A percentile compares a stretch with the other conserved stretches of the same genome.
Conservation (phyloP, 2,113 vertebrate genomes). For the Murina feae region DNA sequence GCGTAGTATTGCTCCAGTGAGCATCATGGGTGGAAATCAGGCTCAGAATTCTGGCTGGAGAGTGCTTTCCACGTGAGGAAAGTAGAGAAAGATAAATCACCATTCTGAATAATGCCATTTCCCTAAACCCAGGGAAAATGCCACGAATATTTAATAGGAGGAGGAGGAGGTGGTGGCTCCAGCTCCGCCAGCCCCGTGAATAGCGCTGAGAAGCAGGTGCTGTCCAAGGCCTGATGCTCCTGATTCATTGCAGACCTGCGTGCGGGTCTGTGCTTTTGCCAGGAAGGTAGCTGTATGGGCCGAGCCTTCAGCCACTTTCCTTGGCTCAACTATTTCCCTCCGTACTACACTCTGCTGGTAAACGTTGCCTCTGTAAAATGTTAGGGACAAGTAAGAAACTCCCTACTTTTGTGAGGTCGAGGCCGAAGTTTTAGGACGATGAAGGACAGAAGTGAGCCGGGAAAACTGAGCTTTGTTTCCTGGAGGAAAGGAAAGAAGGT, state of each 20-base stretch:
- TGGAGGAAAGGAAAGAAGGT: background rate
- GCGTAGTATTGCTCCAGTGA: constrained; percentile 39
- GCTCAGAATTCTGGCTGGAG: constrained; percentile 48
- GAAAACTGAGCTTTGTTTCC: background rate
- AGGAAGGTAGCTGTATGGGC: background rate
- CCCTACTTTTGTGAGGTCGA: background rate
- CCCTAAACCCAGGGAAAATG: background rate
- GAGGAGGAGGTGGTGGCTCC: background rate
- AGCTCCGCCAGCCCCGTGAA: background rate
- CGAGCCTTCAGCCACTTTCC: background rate
- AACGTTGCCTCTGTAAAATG: background rate
- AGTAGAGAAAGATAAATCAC: constrained; percentile 52
- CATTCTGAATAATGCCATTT: constrained; percentile 13
- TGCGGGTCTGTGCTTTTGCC: background rate
- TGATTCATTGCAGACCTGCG: background rate
- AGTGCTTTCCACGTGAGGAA: constrained; percentile 29
- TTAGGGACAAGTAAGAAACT: background rate
- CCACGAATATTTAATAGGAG: too few relatives aligned
- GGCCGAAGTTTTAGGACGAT: background rate
- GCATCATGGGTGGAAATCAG: constrained; percentile 68
- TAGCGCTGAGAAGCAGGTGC: background rate
- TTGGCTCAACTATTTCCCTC: background rate
- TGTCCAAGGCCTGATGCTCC: background rate
- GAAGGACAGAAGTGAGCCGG: background rate
- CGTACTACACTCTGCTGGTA: background rate